Evolutionary conservation across 2,797 vertebrate genomes (phyloP).

Genomic region (Cyprinella venusta): DNA sequence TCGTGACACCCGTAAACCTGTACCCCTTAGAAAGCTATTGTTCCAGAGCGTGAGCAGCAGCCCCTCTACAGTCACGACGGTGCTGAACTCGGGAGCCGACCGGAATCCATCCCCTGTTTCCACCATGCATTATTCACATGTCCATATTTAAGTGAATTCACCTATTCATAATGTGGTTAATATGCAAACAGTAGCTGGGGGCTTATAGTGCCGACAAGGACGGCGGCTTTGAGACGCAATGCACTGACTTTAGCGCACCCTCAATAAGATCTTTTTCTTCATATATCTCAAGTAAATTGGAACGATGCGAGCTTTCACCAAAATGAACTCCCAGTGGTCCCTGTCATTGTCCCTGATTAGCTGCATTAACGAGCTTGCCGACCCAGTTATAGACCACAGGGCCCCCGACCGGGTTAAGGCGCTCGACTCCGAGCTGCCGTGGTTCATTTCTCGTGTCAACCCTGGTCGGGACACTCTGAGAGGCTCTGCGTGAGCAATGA

Average conservation of each 20-base stretch:
- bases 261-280: slow-evolving; percentile 12
- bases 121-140: slow-evolving; percentile 53
- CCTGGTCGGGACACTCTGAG: slow-evolving; percentile 39
- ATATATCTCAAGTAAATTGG: slow-evolving; percentile 28
- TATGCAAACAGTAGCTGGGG: slow-evolving; percentile 34
- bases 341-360: slow-evolving; percentile 41
- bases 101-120: slow-evolving; percentile 47
- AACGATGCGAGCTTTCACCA: slow-evolving; percentile 28
- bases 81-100: background rate
- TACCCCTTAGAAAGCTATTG: slow-evolving; percentile 38
- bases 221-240: background rate
- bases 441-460: slow-evolving; percentile 57
- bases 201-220: background rate
- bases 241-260: background rate
- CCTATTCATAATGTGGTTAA: slow-evolving; percentile 46
- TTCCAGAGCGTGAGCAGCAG: slow-evolving; percentile 10
- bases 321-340: slow-evolving; percentile 36
- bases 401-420: slow-evolving; percentile 24
- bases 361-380: slow-evolving; percentile 31
- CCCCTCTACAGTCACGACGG: background rate
- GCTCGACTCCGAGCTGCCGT: slow-evolving; percentile 21
- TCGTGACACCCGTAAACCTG: slow-evolving; percentile 37
- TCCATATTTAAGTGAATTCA: slow-evolving; percentile 37
- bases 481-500: slow-evolving; percentile 51
- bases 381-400: slow-evolving; percentile 34